Evolutionary conservation across 2,797 vertebrate genomes (phyloP).

Genomic region (Argyrosomus regius): DNA sequence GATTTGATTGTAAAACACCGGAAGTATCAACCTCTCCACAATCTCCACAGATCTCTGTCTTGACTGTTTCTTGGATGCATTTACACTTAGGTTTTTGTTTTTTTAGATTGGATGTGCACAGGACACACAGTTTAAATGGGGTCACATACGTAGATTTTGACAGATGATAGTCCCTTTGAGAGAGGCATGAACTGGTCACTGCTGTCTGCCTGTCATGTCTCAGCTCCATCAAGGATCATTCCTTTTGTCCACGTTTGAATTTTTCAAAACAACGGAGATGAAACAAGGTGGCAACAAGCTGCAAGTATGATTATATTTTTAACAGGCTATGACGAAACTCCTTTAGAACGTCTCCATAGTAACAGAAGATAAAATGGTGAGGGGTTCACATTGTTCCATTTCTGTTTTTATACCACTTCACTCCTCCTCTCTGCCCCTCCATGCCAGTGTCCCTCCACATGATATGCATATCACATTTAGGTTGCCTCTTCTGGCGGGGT

Average conservation of each 20-base stretch:
- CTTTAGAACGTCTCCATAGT: constrained; percentile 30
- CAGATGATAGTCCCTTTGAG: background rate
- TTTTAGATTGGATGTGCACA: background rate
- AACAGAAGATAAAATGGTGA: constrained; percentile 33
- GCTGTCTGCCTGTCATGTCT: background rate
- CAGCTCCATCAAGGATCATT: constrained; percentile 5
- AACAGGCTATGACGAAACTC: background rate
- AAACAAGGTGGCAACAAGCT: constrained; percentile 3
- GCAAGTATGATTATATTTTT: constrained; percentile 1
- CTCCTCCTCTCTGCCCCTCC: constrained; percentile 25
- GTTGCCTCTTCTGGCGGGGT: constrained; percentile 7
- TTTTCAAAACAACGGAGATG: constrained; percentile 15
- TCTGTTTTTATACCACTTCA: constrained; percentile 30
- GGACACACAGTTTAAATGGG: background rate
- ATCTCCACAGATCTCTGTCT: background rate
- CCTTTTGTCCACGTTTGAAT: constrained; percentile 1
- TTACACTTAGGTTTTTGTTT: background rate
- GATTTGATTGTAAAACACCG: no score
- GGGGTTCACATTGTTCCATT: constrained; percentile 23
- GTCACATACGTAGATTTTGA: background rate
- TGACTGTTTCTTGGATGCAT: background rate
- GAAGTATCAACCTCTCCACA: no score
- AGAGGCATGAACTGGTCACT: background rate
- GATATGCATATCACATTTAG: constrained; percentile 22
- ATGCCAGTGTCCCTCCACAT: constrained; percentile 11